These are phyloP conservation scores for Rhinopomastus cyanomelas DNA, from an alignment of 2,113 vertebrate genomes.

Conservation along the genomic window DNA sequence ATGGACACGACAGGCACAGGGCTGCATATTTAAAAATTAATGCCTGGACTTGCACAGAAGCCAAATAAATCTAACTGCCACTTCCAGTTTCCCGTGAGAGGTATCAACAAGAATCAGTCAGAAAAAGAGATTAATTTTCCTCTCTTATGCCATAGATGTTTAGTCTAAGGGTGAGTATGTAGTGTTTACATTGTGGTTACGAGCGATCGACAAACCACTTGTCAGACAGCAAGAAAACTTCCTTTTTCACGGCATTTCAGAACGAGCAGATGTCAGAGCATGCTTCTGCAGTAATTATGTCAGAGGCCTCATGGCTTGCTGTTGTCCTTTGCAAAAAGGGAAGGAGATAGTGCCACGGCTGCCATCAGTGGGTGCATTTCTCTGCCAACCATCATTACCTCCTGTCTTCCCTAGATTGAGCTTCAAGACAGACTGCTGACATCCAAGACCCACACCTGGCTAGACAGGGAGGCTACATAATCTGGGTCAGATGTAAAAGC, in stretches of 20 bases:
- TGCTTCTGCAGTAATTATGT: not conserved
- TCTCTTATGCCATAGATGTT: not conserved
- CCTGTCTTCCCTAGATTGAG: slow-evolving; percentile 68
- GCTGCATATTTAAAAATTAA: not conserved
- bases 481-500: slow-evolving; percentile 56
- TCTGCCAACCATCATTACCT: slow-evolving; percentile 52
- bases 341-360: not conserved
- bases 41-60: not conserved
- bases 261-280: not conserved
- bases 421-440: slow-evolving; percentile 66
- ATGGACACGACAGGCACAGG: not conserved
- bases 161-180: not conserved
- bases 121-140: not conserved
- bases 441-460: slow-evolving; percentile 51
- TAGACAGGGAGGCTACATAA: slow-evolving; percentile 65
- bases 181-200: not conserved
- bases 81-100: not conserved
- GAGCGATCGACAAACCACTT: not conserved
- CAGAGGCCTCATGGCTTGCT: not conserved
- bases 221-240: slow-evolving; percentile 6
- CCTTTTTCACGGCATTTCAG: slow-evolving; percentile 22
- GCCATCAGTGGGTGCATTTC: slow-evolving; percentile 33
- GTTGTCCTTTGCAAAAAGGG: not conserved
- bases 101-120: not conserved
- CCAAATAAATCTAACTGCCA: not conserved